These are phyloP conservation scores for Peucedramus taeniatus DNA, from an alignment of 2,113 vertebrate genomes.

Conservation along the genomic window DNA sequence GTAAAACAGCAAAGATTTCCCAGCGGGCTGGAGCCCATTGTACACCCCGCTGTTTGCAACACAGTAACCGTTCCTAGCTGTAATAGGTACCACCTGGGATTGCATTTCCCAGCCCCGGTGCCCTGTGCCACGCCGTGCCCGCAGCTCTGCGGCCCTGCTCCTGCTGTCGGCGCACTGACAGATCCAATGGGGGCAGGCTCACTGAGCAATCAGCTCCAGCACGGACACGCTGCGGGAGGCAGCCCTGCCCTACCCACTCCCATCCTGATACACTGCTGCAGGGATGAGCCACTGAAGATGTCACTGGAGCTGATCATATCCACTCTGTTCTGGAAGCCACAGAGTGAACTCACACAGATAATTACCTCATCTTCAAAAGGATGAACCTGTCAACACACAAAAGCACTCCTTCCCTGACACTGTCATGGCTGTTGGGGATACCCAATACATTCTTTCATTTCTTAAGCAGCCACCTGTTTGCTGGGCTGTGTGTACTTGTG, in stretches of 20 bases:
- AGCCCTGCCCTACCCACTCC: neutral
- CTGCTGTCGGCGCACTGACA: neutral
- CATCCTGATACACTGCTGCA: neutral
- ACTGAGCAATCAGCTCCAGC: neutral
- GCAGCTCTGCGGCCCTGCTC: neutral
- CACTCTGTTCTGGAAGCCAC: neutral
- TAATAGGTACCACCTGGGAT: accelerated
- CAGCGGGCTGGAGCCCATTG: neutral
- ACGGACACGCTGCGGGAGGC: neutral
- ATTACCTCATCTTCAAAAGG: slow-evolving; percentile 46
- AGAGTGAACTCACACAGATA: slow-evolving; percentile 55
- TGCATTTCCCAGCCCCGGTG: neutral
- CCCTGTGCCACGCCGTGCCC: neutral
- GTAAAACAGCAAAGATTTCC: neutral
- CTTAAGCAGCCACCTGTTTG: neutral
- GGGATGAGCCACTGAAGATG: neutral
- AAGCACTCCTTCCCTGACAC: neutral
- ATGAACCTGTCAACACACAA: slow-evolving; percentile 33
- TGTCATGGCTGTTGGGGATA: neutral
- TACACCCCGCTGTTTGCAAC: neutral
- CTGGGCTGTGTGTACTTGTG: neutral
- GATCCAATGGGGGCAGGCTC: slow-evolving; percentile 4
- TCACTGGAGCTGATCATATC: neutral
- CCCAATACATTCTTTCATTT: neutral
- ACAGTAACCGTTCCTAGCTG: neutral